Base-by-base conservation (phyloP, 2,888 invertebrate species). In the Hyposoter dolosus region DNA sequence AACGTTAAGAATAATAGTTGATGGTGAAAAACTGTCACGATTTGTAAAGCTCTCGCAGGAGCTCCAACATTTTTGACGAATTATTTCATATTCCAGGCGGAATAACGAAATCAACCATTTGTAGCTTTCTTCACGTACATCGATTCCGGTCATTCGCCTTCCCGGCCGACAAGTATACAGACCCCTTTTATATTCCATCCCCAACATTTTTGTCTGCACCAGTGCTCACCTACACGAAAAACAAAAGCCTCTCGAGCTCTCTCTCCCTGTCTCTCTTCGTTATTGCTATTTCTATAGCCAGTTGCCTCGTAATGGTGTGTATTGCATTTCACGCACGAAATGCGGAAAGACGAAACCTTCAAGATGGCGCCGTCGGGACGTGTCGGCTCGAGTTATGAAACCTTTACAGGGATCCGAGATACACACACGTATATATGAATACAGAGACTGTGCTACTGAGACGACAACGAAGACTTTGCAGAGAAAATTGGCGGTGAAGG, bases 381-480 rank as follows among this genome's bases (percentile, higher is more conserved):
- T 90, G 90, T 91, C 90, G 87, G 86, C 56, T 87, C 89, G 89
- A 90, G 90, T 92, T 91, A 91, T 91, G 91, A 91, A 91, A 91
- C 90, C 77, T 78, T 69, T 74, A 87, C 88, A 88, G 89, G 88
- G 89, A 87, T 88, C 76, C 45, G 76, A 71, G 35, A 47, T 28
- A 63, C 53, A 35, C 23, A 50, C n/a, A 76, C 35, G 69, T 32
- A 43, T 56, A 75, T 77, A 72, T 68, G 19, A 53, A 72, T 63
- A 53, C 60, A 80, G 43, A 60, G 81, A 74, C 82, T 69, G 78
- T 63, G 56, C 66, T 47, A 69, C 66, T 80, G 47, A 65, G 76
- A 78, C 81, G 65, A 45, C 72, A 56, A 45, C 72, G 15, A 53
- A 72, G 79, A 82, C 74, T 83, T 68, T 28, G 43, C 9, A 32